Evolutionary conservation across 1,140 invertebrate genomes (phyloP).

Genomic region (Coelopa frigida): DNA sequence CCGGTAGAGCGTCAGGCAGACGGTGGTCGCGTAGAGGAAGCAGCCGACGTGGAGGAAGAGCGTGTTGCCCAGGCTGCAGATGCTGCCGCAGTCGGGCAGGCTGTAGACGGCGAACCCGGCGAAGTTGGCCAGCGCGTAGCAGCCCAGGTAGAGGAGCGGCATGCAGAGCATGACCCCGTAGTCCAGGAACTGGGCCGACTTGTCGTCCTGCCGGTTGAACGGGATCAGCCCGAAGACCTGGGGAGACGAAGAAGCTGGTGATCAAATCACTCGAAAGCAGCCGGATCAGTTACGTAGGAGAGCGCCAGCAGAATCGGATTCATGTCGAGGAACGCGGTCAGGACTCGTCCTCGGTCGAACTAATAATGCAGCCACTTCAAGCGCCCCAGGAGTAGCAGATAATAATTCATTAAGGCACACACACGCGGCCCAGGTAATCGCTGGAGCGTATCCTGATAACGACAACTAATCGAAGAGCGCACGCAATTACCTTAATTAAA

Average conservation of each 20-base stretch:
- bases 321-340: too few species aligned
- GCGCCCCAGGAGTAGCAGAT: too few species aligned
- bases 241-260: background rate
- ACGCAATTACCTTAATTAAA: too few species aligned
- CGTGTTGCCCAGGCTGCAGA: conserved; percentile 28
- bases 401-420: too few species aligned
- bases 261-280: too few species aligned
- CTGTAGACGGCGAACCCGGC: conserved; percentile 14
- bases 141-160: conserved; percentile 28
- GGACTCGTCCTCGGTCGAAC: too few species aligned
- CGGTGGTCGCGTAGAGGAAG: conserved; percentile 30
- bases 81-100: conserved; percentile 25
- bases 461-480: too few species aligned
- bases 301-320: too few species aligned
- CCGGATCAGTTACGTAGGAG: too few species aligned
- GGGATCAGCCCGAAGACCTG: conserved; percentile 36
- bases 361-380: too few species aligned
- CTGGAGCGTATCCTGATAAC: too few species aligned
- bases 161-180: conserved; percentile 32
- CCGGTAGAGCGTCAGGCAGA: conserved; percentile 27
- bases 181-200: conserved; percentile 21
- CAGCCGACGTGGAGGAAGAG: conserved; percentile 33
- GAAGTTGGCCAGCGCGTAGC: conserved; percentile 24
- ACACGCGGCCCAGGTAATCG: too few species aligned
- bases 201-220: conserved; percentile 23